A percentile compares a stretch with the other conserved stretches of the same genome.
These are phyloP conservation scores for Podocnemis expansa DNA, from an alignment of 2,113 vertebrate species.

Conservation along the genomic window DNA sequence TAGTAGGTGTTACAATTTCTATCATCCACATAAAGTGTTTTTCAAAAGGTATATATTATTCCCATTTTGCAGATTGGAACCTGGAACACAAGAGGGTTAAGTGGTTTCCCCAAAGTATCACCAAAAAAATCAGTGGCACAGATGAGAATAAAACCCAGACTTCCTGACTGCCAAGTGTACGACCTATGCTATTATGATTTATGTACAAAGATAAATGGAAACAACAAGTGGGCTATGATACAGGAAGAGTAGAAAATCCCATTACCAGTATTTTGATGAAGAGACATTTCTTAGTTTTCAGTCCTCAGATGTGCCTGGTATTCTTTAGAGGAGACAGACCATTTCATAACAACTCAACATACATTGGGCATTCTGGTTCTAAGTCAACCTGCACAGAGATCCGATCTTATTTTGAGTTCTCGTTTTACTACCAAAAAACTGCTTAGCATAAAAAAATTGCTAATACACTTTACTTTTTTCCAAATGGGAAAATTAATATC, in stretches of 20 bases:
- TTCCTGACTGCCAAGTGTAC: too few relatives aligned
- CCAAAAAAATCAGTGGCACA: neutral
- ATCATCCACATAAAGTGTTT: neutral
- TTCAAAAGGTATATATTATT: neutral
- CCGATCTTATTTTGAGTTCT: neutral
- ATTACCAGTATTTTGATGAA: neutral
- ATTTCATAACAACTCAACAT: neutral
- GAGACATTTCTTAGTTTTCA: neutral
- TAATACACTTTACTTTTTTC: neutral
- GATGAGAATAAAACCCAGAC: too few relatives aligned
- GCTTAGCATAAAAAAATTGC: neutral
- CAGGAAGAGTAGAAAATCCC: neutral
- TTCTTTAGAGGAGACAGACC: neutral
- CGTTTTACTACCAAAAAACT: neutral
- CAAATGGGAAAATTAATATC: neutral
- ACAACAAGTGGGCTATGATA: neutral
- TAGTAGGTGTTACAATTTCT: accelerated
- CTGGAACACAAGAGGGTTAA: too few relatives aligned
- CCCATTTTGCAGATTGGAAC: neutral
- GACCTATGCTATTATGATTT: neutral
- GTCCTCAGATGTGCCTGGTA: too few relatives aligned
- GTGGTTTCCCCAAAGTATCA: neutral
- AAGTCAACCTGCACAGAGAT: neutral
- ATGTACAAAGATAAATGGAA: neutral
- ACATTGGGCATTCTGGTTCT: neutral